phyloP scores from a whole-genome alignment of 2,888 invertebrate species.

The Drosophila helvetica region DNA sequence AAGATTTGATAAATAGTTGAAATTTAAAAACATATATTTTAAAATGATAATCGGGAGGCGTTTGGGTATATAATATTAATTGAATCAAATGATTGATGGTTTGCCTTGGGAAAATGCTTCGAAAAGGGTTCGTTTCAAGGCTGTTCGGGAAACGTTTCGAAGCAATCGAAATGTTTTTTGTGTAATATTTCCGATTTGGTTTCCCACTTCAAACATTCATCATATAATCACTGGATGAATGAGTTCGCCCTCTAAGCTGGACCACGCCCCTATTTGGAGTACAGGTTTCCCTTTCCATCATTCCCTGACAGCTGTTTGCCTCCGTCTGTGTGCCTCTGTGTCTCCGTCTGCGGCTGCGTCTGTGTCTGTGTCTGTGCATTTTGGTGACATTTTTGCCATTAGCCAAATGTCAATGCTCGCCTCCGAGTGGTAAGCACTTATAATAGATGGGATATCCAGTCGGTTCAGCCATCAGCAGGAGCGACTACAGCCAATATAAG shows the following conservation, averaged over 20 bases:
- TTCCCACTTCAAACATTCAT: not conserved
- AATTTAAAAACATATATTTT: slow-evolving; percentile 8
- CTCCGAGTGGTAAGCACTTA: slow-evolving; percentile 76
- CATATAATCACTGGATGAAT: not conserved
- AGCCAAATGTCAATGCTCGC: slow-evolving; percentile 77
- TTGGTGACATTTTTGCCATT: slow-evolving; percentile 77
- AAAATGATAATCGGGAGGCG: not conserved
- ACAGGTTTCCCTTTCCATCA: not conserved
- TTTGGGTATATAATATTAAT: not conserved
- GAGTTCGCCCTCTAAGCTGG: no score
- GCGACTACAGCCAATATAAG: slow-evolving; percentile 50
- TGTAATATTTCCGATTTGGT: slow-evolving; percentile 10
- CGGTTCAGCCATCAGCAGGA: slow-evolving; percentile 52
- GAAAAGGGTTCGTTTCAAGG: slow-evolving; percentile 31
- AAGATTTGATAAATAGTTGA: slow-evolving; percentile 43
- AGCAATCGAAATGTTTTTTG: slow-evolving; percentile 3
- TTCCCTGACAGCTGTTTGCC: slow-evolving; percentile 32
- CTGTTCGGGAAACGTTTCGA: no score
- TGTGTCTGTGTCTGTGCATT: slow-evolving; percentile 66
- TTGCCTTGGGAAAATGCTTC: not conserved
- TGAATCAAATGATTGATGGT: slow-evolving; percentile 34
- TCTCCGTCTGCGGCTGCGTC: slow-evolving; percentile 4
- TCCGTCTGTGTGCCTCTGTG: not conserved
- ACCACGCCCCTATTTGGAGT: slow-evolving; percentile 10
- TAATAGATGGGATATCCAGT: slow-evolving; percentile 77